phyloP scores from a whole-genome alignment of 2,888 invertebrate genomes.

The Stictocephala bisonia region DNA sequence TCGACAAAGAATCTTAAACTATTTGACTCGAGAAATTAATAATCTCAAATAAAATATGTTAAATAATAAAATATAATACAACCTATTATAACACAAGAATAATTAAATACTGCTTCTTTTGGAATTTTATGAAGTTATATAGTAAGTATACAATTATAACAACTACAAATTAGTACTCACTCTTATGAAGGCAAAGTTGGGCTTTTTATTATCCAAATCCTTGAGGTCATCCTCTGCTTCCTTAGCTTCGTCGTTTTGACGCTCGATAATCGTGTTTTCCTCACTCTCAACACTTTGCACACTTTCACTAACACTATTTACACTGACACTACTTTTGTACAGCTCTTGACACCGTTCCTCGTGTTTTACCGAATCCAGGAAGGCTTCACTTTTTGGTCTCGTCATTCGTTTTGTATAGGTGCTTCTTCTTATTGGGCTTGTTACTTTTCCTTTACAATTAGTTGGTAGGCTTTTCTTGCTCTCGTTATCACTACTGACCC shows the following conservation, averaged over 20 bases:
- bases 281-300: conserved; percentile 26
- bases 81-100: too few relatives aligned
- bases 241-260: not conserved
- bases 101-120: too few relatives aligned
- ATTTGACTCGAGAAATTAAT: too few relatives aligned
- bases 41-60: too few relatives aligned
- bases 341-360: not conserved
- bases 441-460: not conserved
- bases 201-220: not conserved
- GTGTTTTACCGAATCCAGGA: not conserved
- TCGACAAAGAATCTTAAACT: too few relatives aligned
- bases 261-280: not conserved
- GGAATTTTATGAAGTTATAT: too few relatives aligned
- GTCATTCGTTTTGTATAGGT: conserved; percentile 2
- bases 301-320: conserved; percentile 16
- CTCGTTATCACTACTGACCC: conserved; percentile 6
- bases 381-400: conserved; percentile 32
- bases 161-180: not conserved
- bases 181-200: conserved; percentile 34
- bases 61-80: too few relatives aligned
- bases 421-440: not conserved
- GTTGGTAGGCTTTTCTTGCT: not conserved
- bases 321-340: conserved; percentile 1
- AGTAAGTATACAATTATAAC: not conserved
- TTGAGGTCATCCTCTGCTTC: not conserved